Percentiles rank a stretch among this genome's conserved stretches.
Evolutionary conservation across 2,888 invertebrate genomes (phyloP).

Genomic region (Campoplex capitator): DNA sequence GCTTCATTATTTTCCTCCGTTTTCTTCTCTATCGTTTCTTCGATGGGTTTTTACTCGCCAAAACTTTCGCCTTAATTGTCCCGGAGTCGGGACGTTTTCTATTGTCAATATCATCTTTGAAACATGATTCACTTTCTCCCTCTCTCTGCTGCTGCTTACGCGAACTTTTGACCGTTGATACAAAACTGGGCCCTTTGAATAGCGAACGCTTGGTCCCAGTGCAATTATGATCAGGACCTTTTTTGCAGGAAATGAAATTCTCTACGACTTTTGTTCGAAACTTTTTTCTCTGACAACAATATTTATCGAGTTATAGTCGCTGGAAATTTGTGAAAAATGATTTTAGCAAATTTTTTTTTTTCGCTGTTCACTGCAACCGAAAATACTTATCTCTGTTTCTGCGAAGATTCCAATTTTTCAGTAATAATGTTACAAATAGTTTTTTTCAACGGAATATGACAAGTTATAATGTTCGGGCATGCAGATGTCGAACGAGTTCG

Average conservation of each 20-base stretch:
- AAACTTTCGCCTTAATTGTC: neutral
- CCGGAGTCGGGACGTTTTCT: neutral
- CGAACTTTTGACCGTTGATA: too few species aligned
- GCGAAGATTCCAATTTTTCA: neutral
- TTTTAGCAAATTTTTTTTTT: neutral
- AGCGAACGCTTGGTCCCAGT: neutral
- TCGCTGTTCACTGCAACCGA: too few species aligned
- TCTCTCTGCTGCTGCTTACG: too few species aligned
- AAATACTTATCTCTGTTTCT: neutral
- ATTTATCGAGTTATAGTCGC: neutral
- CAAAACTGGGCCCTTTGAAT: neutral
- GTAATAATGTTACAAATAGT: neutral
- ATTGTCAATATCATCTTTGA: too few species aligned
- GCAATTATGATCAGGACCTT: neutral
- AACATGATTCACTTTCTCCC: too few species aligned
- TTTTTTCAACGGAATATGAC: neutral
- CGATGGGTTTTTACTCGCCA: neutral
- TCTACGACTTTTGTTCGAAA: neutral
- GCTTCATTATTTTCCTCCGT: neutral
- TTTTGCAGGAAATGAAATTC: neutral
- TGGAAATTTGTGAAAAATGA: neutral
- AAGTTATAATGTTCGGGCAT: neutral
- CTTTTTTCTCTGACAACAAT: neutral
- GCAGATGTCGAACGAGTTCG: neutral
- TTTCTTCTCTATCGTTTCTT: neutral